A percentile compares a stretch with the other conserved stretches of the same genome.
These are phyloP conservation scores for Epizoanthus illoricatus DNA, from an alignment of 92 coral and sea anemone genomes.

Conservation along the genomic window DNA sequence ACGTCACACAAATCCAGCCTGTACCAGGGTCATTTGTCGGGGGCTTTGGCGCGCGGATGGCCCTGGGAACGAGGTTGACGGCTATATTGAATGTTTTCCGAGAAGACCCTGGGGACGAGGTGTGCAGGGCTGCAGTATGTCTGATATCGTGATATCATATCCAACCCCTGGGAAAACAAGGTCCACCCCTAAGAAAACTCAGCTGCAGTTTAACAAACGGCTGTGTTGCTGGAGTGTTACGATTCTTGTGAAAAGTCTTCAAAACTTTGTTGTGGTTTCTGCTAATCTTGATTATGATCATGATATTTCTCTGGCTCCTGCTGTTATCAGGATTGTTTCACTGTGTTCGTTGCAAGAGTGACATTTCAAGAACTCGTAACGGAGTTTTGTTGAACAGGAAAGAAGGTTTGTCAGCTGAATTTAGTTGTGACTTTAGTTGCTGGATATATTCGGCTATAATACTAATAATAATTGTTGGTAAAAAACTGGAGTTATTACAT, in stretches of 20 bases:
- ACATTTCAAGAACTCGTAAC: neutral
- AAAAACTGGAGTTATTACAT: too few species aligned
- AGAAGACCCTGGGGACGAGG: too few species aligned
- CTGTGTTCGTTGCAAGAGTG: neutral
- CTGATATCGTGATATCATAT: neutral
- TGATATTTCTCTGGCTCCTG: neutral
- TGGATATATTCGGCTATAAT: neutral
- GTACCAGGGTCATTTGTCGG: too few species aligned
- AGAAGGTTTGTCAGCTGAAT: neutral
- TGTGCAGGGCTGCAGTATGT: neutral
- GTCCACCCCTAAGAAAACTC: neutral
- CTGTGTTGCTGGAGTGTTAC: neutral
- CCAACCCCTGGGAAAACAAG: neutral
- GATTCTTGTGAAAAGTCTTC: neutral
- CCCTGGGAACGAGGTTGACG: too few species aligned
- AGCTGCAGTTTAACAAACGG: neutral
- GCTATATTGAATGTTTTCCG: too few species aligned
- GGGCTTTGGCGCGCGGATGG: too few species aligned
- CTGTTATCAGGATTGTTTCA: neutral
- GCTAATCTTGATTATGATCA: neutral
- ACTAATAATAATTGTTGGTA: neutral
- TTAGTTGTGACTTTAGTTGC: neutral
- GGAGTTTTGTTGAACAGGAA: slow-evolving; percentile 10
- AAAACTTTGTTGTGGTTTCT: neutral
- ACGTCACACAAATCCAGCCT: too few species aligned